Conservation (phyloP, 2,888 invertebrate species). For the Limnephilus auricula region DNA sequence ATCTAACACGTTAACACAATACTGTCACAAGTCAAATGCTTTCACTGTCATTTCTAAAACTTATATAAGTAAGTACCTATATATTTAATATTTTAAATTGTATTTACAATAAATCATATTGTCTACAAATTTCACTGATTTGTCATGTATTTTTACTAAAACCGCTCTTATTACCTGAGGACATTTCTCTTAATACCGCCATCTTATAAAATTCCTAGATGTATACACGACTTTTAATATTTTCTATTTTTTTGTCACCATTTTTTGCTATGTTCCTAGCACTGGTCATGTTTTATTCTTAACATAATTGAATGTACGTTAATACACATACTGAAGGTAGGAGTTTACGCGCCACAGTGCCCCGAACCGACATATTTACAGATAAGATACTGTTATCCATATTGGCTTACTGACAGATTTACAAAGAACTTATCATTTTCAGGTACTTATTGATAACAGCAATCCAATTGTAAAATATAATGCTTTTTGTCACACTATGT, state of each 20-base stretch:
- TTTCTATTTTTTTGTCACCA: constrained; percentile 18
- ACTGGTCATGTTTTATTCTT: constrained; percentile 15
- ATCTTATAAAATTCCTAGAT: constrained; percentile 22
- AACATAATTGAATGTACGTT: constrained; percentile 25
- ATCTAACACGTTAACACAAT: not conserved
- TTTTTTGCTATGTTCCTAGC: constrained; percentile 14
- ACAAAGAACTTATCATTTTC: constrained; percentile 33
- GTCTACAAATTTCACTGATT: not conserved
- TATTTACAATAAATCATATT: not conserved
- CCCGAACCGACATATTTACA: constrained; percentile 31
- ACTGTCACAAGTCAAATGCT: too few relatives aligned
- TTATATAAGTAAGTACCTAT: not conserved
- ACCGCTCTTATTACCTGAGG: constrained; percentile 42
- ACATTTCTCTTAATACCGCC: constrained; percentile 34
- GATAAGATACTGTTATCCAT: constrained; percentile 46
- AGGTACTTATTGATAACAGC: constrained; percentile 37
- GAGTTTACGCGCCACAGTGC: constrained; percentile 1
- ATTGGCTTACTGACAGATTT: constrained; percentile 33
- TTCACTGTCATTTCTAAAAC: not conserved
- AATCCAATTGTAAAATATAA: constrained; percentile 1
- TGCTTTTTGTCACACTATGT: not conserved
- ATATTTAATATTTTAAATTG: too few relatives aligned
- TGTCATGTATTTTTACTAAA: not conserved
- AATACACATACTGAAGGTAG: constrained; percentile 26
- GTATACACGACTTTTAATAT: constrained; percentile 4